Base-by-base conservation (phyloP, 2,797 vertebrate genomes). In the Myripristis jacobus region DNA sequence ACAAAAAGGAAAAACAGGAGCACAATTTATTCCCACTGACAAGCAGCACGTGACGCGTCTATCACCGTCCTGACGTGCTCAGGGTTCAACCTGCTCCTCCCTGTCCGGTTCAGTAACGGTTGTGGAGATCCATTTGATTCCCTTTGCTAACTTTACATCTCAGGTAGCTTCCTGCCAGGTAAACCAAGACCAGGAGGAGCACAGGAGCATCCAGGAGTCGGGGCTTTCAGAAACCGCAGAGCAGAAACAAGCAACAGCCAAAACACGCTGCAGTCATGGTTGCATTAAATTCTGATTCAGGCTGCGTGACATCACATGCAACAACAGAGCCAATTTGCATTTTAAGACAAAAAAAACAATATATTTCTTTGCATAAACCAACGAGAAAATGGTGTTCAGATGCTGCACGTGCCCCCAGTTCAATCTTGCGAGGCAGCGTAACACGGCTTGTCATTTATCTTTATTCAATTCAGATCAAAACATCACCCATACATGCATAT, bases 21-120 rank as follows among this genome's bases (percentile, higher is more conserved):
- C 24, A 19, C 2, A 13, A 54, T 46, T 65, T 1, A 56, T 36
- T 52, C 6, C 12, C 75, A 13, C 31, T 25, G n/a, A 18, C 2
- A 19, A 66, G 25, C 60, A 53, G 68, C 61, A 83, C 77, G 63
- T 73, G 60, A 70, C 53, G 63, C 0, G 3, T 6, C 22, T 48
- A 1, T n/a, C 31, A 12, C 64, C 60, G 66, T 24, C 34, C 38
- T 44, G 13, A 73, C 16, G 52, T 10, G 3, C 47, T 11, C n/a
- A 54, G 22, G 60, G 38, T 3, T 46, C 50, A 41, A 47, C 57
- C 25, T 27, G 53, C 19, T 52, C 13, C 10, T 67, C 62, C 43
- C 31, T 48, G 12, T 60, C 56, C 59, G 10, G 24, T 22, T 4
- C 21, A 51, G 1, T 19, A 0, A 7, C 48, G 2, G n/a, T 13